Evolutionary conservation across 2,888 invertebrate genomes (phyloP).

Genomic region (Dicycla oo): DNA sequence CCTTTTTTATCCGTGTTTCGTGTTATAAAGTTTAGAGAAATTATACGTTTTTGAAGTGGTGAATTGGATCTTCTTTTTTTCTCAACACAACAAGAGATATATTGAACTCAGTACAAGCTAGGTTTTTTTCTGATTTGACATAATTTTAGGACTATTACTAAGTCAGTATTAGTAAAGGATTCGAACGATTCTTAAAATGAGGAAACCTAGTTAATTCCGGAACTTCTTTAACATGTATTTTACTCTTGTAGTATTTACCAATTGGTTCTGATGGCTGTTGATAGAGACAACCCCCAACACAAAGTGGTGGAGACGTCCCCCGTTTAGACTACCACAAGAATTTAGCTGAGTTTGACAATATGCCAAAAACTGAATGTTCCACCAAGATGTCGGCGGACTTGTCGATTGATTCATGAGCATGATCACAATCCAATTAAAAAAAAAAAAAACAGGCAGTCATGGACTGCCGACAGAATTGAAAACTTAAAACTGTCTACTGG

Average conservation of each 20-base stretch:
- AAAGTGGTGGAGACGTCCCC: too few relatives aligned
- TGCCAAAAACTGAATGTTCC: background rate
- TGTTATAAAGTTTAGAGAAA: too few relatives aligned
- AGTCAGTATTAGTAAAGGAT: background rate
- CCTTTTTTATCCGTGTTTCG: too few relatives aligned
- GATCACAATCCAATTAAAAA: background rate
- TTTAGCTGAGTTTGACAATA: background rate
- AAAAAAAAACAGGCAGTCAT: too few relatives aligned
- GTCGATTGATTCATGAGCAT: background rate
- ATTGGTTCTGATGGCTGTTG: background rate
- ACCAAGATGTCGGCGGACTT: background rate
- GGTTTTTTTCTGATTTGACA: background rate
- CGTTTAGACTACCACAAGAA: too few relatives aligned
- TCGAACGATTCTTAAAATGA: background rate
- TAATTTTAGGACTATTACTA: background rate
- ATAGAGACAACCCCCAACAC: background rate
- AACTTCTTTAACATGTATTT: background rate
- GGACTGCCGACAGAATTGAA: too few relatives aligned
- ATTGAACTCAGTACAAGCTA: background rate
- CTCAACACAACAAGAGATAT: too few relatives aligned
- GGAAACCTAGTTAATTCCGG: background rate
- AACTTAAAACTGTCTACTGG: too few relatives aligned
- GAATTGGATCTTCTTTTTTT: too few relatives aligned
- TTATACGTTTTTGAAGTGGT: too few relatives aligned
- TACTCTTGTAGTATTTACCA: background rate